Percentiles rank a stretch among this genome's conserved stretches.
Conservation (phyloP, 1,140 invertebrate genomes). For the Ceratitis capitata region DNA sequence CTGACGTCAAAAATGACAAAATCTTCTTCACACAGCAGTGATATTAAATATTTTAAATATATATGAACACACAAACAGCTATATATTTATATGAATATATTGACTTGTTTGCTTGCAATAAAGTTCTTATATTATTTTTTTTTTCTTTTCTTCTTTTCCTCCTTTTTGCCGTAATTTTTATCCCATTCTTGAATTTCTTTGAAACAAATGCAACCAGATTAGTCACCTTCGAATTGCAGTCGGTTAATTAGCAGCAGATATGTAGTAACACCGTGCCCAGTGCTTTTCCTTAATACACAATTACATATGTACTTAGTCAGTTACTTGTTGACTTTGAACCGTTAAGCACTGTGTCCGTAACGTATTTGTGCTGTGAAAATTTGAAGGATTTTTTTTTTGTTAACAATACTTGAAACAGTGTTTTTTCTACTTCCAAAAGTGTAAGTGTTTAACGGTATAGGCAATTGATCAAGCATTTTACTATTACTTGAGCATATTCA, state of each 20-base stretch:
- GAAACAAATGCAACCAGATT: not conserved
- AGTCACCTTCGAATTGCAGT: not conserved
- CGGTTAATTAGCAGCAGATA: not conserved
- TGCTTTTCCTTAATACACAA: not conserved
- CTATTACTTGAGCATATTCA: no score
- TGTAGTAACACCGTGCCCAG: not conserved
- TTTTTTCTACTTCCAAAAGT: no score
- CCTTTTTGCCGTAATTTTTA: not conserved
- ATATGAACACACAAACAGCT: no score
- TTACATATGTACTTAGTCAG: not conserved
- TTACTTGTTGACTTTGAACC: not conserved
- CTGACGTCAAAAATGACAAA: conserved; percentile 24
- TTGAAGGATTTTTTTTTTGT: no score
- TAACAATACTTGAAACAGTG: no score
- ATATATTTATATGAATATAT: no score
- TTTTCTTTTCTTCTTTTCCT: not conserved
- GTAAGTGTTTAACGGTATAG: no score
- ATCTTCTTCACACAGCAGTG: not conserved
- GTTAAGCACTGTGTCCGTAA: not conserved
- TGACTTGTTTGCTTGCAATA: not conserved
- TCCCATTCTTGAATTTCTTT: not conserved
- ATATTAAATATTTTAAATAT: no score
- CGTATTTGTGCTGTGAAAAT: not conserved
- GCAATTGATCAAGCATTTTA: no score
- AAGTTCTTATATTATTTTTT: not conserved